Evolutionary conservation across 2,797 vertebrate genomes (phyloP), one percentile per base, ranked within the genome.

Genomic region (Choloepus didactylus): DNA sequence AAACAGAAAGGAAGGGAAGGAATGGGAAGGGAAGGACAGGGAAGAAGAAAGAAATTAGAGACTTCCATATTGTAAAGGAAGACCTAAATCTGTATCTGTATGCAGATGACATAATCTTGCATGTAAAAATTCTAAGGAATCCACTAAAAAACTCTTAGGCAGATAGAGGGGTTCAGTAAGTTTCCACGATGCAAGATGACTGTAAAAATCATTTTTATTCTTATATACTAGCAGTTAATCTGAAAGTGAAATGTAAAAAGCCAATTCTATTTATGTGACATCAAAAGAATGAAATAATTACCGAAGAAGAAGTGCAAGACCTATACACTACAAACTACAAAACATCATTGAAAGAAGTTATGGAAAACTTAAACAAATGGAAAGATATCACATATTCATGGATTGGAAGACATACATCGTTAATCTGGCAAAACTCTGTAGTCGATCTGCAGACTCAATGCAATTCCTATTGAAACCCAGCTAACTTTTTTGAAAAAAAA

Each of bases 201-300:
- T 86, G 60, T 51, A 67, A 62, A 90, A 16, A 67, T 69, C 16
- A 51, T 41, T 72, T 84, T 56, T 73, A 60, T 85, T 75, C 18
- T 69, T 88, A 56, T 67, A 62, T 9, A 87, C 11, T n/a, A 83
- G 54, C 18, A 56, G 19, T 19, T 6, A 90, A 46, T 38, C 29
- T 49, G 84, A 90, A 81, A 67, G 86, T 85, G 31, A 73, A 89
- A 59, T 49, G 6, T 84, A 29, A 64, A 25, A 84, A 79, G 79
- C 75, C 69, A 75, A 41, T 76, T 89, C 70, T 41, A 59, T 79
- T 73, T 59, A 62, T n/a, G 31, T 79, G 23, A 64, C 38, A 51
- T 25, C 67, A 44, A 86, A 84, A 79, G 44, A 83, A 76, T 62
- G 69, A 95, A 46, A 56, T 3, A 51, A 7, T 60, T 9, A 59